Percentiles rank a stretch among this genome's conserved stretches.
phyloP scores from a whole-genome alignment of 1,140 invertebrate species.

The Lepidurus arcticus region DNA sequence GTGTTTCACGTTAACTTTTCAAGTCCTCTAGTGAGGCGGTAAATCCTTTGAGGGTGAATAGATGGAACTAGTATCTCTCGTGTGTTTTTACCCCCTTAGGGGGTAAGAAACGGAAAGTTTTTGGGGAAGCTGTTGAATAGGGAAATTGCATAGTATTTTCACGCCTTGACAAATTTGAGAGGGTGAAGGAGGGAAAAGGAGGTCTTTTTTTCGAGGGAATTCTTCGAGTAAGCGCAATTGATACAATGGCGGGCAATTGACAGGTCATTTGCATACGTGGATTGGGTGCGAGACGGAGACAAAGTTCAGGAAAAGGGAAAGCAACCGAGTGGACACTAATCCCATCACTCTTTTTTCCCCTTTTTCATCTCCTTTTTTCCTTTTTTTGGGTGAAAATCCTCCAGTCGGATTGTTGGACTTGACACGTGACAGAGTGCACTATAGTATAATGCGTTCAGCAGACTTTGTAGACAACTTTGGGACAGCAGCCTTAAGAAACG shows the following conservation, averaged over 20 bases:
- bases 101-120: conserved; percentile 11
- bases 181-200: background rate
- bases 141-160: background rate
- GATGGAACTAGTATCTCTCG: background rate
- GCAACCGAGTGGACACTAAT: conserved; percentile 13
- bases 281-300: conserved; percentile 17
- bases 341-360: background rate
- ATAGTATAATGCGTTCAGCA: background rate
- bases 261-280: conserved; percentile 18
- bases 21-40: background rate
- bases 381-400: background rate
- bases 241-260: conserved; percentile 18
- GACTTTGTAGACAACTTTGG: background rate
- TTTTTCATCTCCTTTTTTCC: background rate
- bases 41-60: conserved; percentile 11
- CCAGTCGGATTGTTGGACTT: conserved; percentile 10
- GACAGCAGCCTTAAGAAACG: background rate
- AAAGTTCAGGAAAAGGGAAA: conserved; percentile 9
- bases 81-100: background rate
- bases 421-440: conserved; percentile 18
- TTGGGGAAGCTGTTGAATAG: background rate
- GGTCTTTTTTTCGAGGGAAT: background rate
- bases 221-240: background rate
- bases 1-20: background rate
- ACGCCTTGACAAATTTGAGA: conserved; percentile 19